Percentiles rank a stretch among this genome's conserved stretches.
phyloP scores from a whole-genome alignment of 1,140 invertebrate genomes.

The Zaprionus davidi region DNA sequence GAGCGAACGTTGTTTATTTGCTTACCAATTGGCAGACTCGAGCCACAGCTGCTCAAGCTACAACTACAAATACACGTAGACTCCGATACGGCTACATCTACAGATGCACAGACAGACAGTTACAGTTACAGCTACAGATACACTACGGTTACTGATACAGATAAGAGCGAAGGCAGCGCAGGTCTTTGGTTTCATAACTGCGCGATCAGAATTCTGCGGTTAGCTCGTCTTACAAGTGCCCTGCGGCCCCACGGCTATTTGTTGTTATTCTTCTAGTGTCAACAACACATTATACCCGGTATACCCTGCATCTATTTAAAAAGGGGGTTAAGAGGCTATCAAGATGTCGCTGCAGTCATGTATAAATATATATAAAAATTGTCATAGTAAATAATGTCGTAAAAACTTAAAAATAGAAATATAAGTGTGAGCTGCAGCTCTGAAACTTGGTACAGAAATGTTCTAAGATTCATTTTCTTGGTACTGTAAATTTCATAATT shows the following conservation, averaged over 20 bases:
- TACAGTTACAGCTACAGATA: conserved; percentile 29
- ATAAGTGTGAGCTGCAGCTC: background rate
- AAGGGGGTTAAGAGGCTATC: background rate
- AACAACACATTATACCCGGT: conserved; percentile 27
- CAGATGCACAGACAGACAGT: conserved; percentile 34
- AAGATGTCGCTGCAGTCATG: background rate
- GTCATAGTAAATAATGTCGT: background rate
- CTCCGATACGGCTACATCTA: conserved; percentile 22
- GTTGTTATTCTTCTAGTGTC: conserved; percentile 48
- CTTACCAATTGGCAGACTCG: conserved; percentile 68
- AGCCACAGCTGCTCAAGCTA: conserved; percentile 32
- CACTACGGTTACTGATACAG: conserved; percentile 24
- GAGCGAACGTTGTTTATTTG: conserved; percentile 66
- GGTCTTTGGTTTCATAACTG: conserved; percentile 43
- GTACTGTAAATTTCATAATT: background rate
- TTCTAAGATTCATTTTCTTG: background rate
- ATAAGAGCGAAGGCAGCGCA: conserved; percentile 21
- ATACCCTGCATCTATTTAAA: conserved; percentile 11
- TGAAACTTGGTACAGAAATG: background rate
- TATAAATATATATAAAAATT: too few relatives aligned
- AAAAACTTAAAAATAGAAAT: background rate
- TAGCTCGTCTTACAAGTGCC: conserved; percentile 69
- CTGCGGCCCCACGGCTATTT: conserved; percentile 21
- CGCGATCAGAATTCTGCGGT: conserved; percentile 55
- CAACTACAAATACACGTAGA: conserved; percentile 45